Evolutionary conservation across 2,888 invertebrate species (phyloP).

Genomic region (Sympetrum striolatum): DNA sequence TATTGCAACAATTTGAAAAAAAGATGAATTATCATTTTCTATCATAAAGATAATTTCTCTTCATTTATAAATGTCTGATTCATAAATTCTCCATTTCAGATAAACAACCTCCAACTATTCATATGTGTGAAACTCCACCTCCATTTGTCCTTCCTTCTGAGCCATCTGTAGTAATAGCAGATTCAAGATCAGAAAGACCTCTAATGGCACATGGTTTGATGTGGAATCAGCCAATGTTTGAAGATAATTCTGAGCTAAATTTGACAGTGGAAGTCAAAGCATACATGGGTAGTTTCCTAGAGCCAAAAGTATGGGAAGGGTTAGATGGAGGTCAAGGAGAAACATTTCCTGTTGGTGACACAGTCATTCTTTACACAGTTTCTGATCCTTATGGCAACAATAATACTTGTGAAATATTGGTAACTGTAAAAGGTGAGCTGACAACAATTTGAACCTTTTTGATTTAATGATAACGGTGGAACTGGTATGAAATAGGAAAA

Average conservation of each 20-base stretch:
- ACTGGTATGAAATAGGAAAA: not conserved
- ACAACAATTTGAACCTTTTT: not conserved
- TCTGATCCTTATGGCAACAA: constrained; percentile 67
- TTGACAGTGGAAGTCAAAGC: constrained; percentile 50
- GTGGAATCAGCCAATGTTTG: constrained; percentile 67
- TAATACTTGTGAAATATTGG: constrained; percentile 66
- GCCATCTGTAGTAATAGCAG: constrained; percentile 54
- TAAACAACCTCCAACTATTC: constrained; percentile 64
- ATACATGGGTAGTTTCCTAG: not conserved
- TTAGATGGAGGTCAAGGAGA: constrained; percentile 51
- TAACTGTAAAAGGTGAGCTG: constrained; percentile 66
- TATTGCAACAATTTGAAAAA: not conserved
- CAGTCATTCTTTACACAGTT: constrained; percentile 66
- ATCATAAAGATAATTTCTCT: too few relatives aligned
- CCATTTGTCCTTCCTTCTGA: constrained; percentile 55
- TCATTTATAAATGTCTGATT: not conserved
- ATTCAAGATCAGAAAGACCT: constrained; percentile 48
- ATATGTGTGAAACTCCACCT: constrained; percentile 68
- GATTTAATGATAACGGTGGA: not conserved
- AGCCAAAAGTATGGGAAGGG: constrained; percentile 55
- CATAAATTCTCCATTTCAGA: constrained; percentile 56
- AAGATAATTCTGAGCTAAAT: constrained; percentile 64
- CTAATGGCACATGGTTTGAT: constrained; percentile 59
- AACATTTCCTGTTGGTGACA: constrained; percentile 64
- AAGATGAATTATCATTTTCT: too few relatives aligned